Conservation (phyloP, 2,888 invertebrate genomes). For the Drosophila incognita region DNA sequence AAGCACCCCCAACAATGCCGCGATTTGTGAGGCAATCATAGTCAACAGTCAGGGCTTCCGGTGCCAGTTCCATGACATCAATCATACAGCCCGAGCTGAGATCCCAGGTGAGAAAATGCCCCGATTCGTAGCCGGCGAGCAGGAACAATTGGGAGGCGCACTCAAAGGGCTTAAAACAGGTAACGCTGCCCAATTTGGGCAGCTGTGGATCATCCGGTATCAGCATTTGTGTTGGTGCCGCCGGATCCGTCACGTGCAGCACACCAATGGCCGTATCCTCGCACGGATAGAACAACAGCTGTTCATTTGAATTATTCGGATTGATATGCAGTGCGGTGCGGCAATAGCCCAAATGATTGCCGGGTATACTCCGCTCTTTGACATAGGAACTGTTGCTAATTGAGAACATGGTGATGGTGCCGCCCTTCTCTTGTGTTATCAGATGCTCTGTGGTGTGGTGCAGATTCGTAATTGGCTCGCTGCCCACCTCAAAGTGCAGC, state of each 20-base stretch:
- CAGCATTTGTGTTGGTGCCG: conserved; percentile 83
- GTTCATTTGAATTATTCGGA: conserved; percentile 82
- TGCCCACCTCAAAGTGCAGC: conserved; percentile 88
- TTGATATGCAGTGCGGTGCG: conserved; percentile 86
- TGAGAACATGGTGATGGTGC: conserved; percentile 89
- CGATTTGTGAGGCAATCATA: conserved; percentile 88
- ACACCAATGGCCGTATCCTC: conserved; percentile 86
- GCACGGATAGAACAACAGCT: conserved; percentile 88
- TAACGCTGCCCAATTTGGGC: conserved; percentile 86
- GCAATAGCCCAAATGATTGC: conserved; percentile 90
- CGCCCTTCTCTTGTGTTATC: conserved; percentile 91
- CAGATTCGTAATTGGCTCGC: conserved; percentile 85
- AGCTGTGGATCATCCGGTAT: conserved; percentile 81
- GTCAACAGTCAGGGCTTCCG: conserved; percentile 90
- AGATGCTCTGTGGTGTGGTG: conserved; percentile 87
- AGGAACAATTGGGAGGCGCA: conserved; percentile 86
- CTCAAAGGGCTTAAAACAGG: conserved; percentile 86
- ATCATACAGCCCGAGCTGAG: conserved; percentile 86
- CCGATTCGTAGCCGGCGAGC: conserved; percentile 91
- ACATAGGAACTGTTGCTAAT: conserved; percentile 87
- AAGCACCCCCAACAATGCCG: conserved; percentile 88
- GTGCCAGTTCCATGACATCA: conserved; percentile 84
- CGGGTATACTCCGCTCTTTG: conserved; percentile 87
- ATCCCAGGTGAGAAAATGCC: conserved; percentile 90
- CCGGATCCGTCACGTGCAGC: conserved; percentile 84